A percentile compares a stretch with the other conserved stretches of the same genome.
These are phyloP conservation scores for Drosophila ercepeae DNA, from an alignment of 1,140 invertebrate genomes.

Conservation along the genomic window DNA sequence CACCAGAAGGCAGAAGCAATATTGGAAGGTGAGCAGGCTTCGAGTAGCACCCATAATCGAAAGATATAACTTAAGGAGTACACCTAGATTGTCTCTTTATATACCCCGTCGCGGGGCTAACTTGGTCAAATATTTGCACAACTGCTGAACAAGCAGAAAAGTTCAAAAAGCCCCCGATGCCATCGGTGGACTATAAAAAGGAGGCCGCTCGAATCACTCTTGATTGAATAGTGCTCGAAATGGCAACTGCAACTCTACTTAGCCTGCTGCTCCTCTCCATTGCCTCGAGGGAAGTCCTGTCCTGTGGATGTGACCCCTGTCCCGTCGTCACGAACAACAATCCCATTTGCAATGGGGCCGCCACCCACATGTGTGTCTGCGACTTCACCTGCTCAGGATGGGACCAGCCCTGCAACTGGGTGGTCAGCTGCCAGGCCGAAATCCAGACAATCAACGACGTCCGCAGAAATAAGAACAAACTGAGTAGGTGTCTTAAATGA, in stretches of 20 bases:
- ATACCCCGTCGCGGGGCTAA: conserved; percentile 4
- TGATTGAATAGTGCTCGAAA: conserved; percentile 16
- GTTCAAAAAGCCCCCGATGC: conserved; percentile 11
- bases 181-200: conserved; percentile 22
- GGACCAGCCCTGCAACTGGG: conserved; percentile 49
- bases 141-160: conserved; percentile 24
- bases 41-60: conserved; percentile 11
- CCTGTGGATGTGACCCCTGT: neutral
- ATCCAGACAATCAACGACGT: conserved; percentile 3
- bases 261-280: conserved; percentile 9
- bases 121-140: conserved; percentile 12
- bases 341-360: neutral
- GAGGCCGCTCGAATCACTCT: neutral
- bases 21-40: conserved; percentile 5
- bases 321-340: neutral
- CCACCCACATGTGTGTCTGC: conserved; percentile 29
- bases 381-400: conserved; percentile 46
- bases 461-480: conserved; percentile 7
- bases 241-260: conserved; percentile 21
- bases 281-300: neutral
- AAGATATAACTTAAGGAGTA: neutral
- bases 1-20: neutral
- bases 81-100: conserved; percentile 6
- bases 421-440: conserved; percentile 14
- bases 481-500: conserved; percentile 9